Conservation (phyloP, 2,113 vertebrate genomes). For the Clarias magur region DNA sequence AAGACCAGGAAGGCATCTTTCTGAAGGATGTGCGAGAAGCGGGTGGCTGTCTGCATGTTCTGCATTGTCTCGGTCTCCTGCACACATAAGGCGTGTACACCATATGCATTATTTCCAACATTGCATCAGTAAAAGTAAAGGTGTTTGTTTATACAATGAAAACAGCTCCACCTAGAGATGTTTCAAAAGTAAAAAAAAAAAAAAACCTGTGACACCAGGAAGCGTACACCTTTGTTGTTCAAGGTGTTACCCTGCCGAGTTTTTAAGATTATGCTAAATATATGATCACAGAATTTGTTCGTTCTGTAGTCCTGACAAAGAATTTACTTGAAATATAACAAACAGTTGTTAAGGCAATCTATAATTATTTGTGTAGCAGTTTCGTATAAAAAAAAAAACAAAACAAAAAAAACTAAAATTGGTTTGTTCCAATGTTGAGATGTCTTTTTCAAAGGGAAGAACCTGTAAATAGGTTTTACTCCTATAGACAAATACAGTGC, state of each 20-base stretch:
- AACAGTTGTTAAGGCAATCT: background rate
- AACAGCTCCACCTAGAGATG: background rate
- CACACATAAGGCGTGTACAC: conserved; percentile 6
- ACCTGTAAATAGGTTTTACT: background rate
- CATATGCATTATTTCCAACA: conserved; percentile 2
- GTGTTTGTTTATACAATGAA: background rate
- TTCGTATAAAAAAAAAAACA: too few species aligned
- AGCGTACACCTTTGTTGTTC: background rate
- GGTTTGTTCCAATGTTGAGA: background rate
- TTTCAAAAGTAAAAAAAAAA: conserved; percentile 5
- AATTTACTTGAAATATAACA: background rate
- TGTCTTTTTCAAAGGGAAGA: background rate
- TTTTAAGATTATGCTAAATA: background rate
- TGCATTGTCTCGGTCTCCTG: conserved; percentile 84
- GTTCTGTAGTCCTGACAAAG: background rate
- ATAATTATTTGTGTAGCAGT: background rate
- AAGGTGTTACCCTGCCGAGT: background rate
- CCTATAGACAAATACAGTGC: background rate
- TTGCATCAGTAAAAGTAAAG: background rate
- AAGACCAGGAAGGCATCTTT: conserved; percentile 98
- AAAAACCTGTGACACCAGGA: background rate
- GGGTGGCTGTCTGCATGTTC: conserved; percentile 76
- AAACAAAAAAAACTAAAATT: background rate
- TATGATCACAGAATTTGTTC: background rate
- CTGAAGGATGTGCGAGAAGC: conserved; percentile 92